Evolutionary conservation across 53 echinoderm and acorn worm genomes (phyloP).

Genomic region (Patiria pectinifera): DNA sequence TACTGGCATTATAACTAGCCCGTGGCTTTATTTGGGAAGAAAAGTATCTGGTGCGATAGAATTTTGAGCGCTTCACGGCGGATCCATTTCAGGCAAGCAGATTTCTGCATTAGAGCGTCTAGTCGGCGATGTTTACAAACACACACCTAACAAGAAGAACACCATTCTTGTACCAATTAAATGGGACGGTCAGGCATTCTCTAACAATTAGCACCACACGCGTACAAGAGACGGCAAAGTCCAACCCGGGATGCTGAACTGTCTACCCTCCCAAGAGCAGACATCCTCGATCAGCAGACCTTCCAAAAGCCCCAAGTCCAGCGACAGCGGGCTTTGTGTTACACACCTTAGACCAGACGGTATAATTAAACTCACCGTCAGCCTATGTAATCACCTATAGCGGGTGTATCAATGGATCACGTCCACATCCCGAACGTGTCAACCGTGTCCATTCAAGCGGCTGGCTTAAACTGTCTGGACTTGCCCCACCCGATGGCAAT

Average conservation of each 20-base stretch:
- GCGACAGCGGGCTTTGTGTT: background rate
- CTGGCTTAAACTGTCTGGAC: slow-evolving; percentile 43
- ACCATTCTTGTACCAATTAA: slow-evolving; percentile 51
- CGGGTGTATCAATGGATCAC: slow-evolving; percentile 45
- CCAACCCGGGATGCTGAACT: slow-evolving; percentile 8
- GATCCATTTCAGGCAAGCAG: slow-evolving; percentile 38
- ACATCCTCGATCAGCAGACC: background rate
- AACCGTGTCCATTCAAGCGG: slow-evolving; percentile 38
- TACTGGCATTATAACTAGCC: too few species aligned
- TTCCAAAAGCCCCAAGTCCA: slow-evolving; percentile 38
- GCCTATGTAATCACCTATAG: slow-evolving; percentile 58
- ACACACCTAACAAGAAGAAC: slow-evolving; percentile 29
- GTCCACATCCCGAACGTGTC: slow-evolving; percentile 1
- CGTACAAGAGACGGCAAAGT: background rate
- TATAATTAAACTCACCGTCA: slow-evolving; percentile 49
- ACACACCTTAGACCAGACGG: slow-evolving; percentile 32
- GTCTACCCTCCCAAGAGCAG: slow-evolving; percentile 10
- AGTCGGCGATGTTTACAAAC: slow-evolving; percentile 53
- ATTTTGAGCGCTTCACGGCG: background rate
- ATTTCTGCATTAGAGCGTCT: slow-evolving; percentile 49
- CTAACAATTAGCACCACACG: slow-evolving; percentile 57
- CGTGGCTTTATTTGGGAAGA: too few species aligned
- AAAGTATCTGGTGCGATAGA: background rate
- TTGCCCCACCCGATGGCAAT: slow-evolving; percentile 26
- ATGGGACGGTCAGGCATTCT: slow-evolving; percentile 29